Evolutionary conservation across 2,888 invertebrate genomes (phyloP).

Genomic region (Argyresthia albistria): DNA sequence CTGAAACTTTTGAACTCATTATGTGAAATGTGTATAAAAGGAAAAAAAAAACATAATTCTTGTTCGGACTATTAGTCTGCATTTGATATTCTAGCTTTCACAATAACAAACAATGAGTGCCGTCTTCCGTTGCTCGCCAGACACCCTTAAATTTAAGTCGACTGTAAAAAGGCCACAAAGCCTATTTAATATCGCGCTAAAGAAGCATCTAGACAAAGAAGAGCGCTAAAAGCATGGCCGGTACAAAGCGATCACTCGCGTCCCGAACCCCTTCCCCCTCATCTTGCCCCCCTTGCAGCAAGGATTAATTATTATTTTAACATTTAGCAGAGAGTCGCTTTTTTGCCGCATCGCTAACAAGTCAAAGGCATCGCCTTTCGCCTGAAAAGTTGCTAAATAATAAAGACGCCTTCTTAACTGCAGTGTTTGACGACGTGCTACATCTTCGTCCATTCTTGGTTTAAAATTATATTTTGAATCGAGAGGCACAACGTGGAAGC

Average conservation of each 20-base stretch:
- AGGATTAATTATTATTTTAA: constrained; percentile 73
- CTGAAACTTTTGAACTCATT: too few species aligned
- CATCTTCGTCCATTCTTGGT: too few species aligned
- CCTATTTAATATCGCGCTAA: constrained; percentile 65
- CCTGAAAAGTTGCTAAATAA: constrained; percentile 68
- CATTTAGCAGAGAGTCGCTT: constrained; percentile 47
- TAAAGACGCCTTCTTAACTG: constrained; percentile 56
- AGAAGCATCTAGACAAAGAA: constrained; percentile 47
- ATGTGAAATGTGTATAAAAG: too few species aligned
- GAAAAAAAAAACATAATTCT: too few species aligned
- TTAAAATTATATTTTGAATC: too few species aligned
- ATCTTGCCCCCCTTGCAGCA: constrained; percentile 16
- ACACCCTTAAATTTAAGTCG: background rate
- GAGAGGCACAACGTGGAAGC: too few species aligned
- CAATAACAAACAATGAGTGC: background rate
- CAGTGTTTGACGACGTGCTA: constrained; percentile 37
- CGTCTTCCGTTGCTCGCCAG: background rate
- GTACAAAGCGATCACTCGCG: constrained; percentile 42
- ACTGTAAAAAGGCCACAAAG: constrained; percentile 49
- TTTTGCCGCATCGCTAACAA: constrained; percentile 48
- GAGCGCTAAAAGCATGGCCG: constrained; percentile 43
- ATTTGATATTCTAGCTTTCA: background rate
- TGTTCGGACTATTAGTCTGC: background rate
- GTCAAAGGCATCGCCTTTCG: constrained; percentile 66
- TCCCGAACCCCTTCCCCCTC: background rate